These are phyloP conservation scores for Hyperoplus lanceolatus DNA, from an alignment of 2,797 vertebrate genomes.

Conservation along the genomic window DNA sequence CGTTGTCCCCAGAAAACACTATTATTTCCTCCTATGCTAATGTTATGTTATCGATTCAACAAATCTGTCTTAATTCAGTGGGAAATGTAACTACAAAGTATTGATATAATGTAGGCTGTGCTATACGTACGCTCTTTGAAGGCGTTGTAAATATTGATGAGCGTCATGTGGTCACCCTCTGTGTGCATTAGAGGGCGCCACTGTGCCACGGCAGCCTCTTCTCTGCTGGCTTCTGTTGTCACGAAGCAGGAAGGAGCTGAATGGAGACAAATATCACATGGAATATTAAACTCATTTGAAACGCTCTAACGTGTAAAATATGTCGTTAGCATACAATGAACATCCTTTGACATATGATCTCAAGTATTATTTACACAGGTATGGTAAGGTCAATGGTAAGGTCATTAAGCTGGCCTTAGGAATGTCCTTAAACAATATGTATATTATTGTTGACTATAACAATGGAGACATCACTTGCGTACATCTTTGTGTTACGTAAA, in stretches of 20 bases:
- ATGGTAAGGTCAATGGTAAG: background rate
- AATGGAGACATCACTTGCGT: no score
- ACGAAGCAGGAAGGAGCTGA: slow-evolving; percentile 91
- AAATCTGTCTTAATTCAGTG: background rate
- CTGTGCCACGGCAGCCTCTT: slow-evolving; percentile 83
- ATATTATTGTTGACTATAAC: no score
- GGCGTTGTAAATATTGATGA: slow-evolving; percentile 92
- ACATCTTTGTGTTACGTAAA: no score
- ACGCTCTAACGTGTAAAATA: background rate
- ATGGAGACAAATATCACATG: slow-evolving; percentile 5
- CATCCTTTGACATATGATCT: background rate
- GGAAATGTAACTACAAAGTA: background rate
- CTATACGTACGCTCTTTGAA: slow-evolving; percentile 89
- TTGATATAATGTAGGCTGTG: background rate
- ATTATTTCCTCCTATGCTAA: background rate
- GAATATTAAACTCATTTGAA: background rate
- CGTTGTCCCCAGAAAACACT: background rate
- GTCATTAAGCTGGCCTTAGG: no score
- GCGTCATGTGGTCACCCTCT: slow-evolving; percentile 94
- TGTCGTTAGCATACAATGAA: background rate
- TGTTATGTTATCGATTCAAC: background rate
- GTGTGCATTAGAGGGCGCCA: slow-evolving; percentile 88
- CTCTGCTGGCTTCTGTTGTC: slow-evolving; percentile 77
- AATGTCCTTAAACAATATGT: no score
- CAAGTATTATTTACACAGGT: background rate